Percentiles rank a stretch among this genome's conserved stretches.
These are phyloP conservation scores for Synergus umbraculus DNA, from an alignment of 2,888 invertebrate species.

Conservation along the genomic window DNA sequence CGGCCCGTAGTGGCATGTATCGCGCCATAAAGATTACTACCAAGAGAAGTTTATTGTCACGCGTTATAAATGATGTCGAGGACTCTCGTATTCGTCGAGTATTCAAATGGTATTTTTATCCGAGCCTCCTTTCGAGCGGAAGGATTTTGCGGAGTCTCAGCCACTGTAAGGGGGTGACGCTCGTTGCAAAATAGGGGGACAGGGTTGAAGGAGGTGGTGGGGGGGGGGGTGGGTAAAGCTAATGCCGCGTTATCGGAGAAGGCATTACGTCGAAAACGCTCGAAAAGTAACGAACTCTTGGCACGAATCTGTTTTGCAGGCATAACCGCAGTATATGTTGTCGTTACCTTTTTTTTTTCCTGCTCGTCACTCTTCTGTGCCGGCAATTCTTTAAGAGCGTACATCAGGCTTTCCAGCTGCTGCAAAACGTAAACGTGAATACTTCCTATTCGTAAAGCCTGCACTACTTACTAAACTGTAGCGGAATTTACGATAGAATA, in stretches of 20 bases:
- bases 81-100: constrained; percentile 67
- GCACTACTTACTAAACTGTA: background rate
- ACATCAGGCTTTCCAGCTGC: constrained; percentile 47
- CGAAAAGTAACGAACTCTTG: constrained; percentile 65
- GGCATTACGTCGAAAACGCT: constrained; percentile 66
- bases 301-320: constrained; percentile 64
- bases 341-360: constrained; percentile 59
- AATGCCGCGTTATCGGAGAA: constrained; percentile 70
- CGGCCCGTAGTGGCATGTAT: constrained; percentile 62
- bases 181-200: constrained; percentile 16
- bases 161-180: constrained; percentile 52
- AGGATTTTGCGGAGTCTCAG: constrained; percentile 63
- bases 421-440: constrained; percentile 49
- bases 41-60: constrained; percentile 75
- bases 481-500: background rate
- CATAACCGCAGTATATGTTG: constrained; percentile 62
- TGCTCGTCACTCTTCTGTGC: constrained; percentile 56
- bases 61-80: constrained; percentile 75
- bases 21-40: constrained; percentile 75
- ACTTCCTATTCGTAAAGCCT: constrained; percentile 40
- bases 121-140: constrained; percentile 70
- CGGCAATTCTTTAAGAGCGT: constrained; percentile 59
- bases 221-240: constrained; percentile 55
- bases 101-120: constrained; percentile 77
- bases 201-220: constrained; percentile 43